Evolutionary conservation across 1,140 invertebrate genomes (phyloP), one percentile per base, ranked within the genome.

Genomic region (Pogonognathellus flavescens): DNA sequence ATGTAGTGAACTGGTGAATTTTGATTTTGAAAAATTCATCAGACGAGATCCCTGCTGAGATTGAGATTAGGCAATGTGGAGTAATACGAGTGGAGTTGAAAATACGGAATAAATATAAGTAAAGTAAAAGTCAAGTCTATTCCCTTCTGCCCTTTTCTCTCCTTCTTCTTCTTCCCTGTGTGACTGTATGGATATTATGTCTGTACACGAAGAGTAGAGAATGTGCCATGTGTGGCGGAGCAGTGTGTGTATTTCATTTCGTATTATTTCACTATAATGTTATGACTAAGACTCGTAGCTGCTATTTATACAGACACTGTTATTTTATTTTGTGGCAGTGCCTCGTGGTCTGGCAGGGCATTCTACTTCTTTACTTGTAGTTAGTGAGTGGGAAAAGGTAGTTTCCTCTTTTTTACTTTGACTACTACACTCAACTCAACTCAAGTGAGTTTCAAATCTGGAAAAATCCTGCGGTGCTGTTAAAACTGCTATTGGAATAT

Each of bases 11-110:
- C 25, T 76, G n/a, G 70, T 76, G 70, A 76, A 76, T 76, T 76
- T 81, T 81, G 80, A 81, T 81, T 55, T 81, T 81, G 80, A 81
- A 57, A 81, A 81, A 81, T 81, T 81, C 80, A 81, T 81, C 80
- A 81, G 80, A 76, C 70, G 52, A 25, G 57, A 59, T 60, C 41
- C 81, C 81, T 62, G 81, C 81, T 82, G 57, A 60, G 81, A 60
- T 62, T 10, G 57, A 82, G 81, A 82, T 82, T 82, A 82, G 81
- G 81, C 55, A 59, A 18, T 62, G 57, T 31, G 80, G 80, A 81
- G 9, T 55, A 81, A 81, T 25, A 55, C 7, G 22, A 55, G 80
- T 55, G 20, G 52, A 81, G 20, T 20, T n/a, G 80, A 53, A 55
- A 81, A 16, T 5, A 31, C 13, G 16, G 66, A 13, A 70, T 70